phyloP scores from a whole-genome alignment of 2,113 vertebrate species.

The Uria aalge region DNA sequence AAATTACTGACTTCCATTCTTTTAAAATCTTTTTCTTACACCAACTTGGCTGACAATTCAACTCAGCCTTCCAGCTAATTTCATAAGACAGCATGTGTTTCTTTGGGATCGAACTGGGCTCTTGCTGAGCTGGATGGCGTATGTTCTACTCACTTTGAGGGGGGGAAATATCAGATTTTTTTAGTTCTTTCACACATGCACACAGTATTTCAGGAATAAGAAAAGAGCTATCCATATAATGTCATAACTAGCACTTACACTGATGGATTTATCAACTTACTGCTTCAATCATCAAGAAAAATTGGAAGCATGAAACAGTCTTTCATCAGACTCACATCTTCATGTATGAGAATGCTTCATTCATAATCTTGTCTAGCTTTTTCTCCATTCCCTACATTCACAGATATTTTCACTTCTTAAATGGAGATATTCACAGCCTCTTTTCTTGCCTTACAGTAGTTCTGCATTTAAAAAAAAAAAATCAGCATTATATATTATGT shows the following conservation, averaged over 20 bases:
- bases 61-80: slow-evolving; percentile 22
- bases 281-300: slow-evolving; percentile 27
- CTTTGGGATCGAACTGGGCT: not conserved
- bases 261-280: slow-evolving; percentile 24
- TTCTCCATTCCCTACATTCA: not conserved
- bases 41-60: slow-evolving; percentile 33
- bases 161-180: not conserved
- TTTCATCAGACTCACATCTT: not conserved
- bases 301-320: not conserved
- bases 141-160: not conserved
- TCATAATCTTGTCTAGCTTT: slow-evolving; percentile 12
- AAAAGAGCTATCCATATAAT: not conserved
- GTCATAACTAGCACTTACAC: not conserved
- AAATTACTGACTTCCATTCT: slow-evolving; percentile 10
- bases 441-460: not conserved
- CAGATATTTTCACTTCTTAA: not conserved
- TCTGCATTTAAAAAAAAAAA: not conserved
- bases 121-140: not conserved
- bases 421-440: not conserved
- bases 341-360: slow-evolving; percentile 2
- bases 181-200: slow-evolving; percentile 37
- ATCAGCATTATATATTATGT: not conserved
- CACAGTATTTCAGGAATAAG: slow-evolving; percentile 3
- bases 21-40: not conserved
- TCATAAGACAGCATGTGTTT: slow-evolving; percentile 24